A percentile compares a stretch with the other conserved stretches of the same genome.
Conservation (phyloP, 2,888 invertebrate species). For the Ormyrus rosae region DNA sequence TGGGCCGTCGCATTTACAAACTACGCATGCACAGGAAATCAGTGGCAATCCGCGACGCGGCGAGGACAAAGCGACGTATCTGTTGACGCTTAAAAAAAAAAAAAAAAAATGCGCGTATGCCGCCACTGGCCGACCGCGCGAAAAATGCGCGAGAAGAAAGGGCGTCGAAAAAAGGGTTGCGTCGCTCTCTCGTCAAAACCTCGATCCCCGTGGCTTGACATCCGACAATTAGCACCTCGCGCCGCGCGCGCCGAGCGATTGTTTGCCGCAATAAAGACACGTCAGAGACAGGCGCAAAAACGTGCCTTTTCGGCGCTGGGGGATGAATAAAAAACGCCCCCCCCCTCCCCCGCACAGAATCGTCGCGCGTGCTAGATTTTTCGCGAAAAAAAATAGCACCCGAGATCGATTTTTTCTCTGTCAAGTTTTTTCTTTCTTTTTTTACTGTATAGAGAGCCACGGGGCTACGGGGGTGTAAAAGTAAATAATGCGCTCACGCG, state of each 20-base stretch:
- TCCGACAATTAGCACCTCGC: constrained; percentile 48
- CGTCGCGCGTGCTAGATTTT: constrained; percentile 2
- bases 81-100: constrained; percentile 3
- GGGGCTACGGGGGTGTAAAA: background rate
- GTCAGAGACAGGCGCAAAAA: constrained; percentile 43
- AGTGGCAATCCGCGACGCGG: constrained; percentile 26
- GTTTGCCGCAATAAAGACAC: constrained; percentile 52
- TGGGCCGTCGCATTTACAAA: background rate
- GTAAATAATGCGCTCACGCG: background rate
- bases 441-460: background rate
- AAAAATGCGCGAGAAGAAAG: constrained; percentile 11
- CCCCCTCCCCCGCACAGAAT: background rate
- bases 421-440: constrained; percentile 8
- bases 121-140: background rate
- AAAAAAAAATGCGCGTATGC: constrained; percentile 9
- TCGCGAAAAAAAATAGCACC: constrained; percentile 23
- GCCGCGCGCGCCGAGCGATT: constrained; percentile 20
- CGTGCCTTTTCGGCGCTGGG: constrained; percentile 36
- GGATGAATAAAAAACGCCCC: background rate
- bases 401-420: background rate
- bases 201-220: constrained; percentile 34
- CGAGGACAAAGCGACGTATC: constrained; percentile 37
- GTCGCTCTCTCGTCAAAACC: constrained; percentile 10
- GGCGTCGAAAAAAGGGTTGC: constrained; percentile 3
- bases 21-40: constrained; percentile 23